A percentile compares a stretch with the other conserved stretches of the same genome.
Conservation (phyloP, 2,113 vertebrate species). For the Thamnophis sirtalis region DNA sequence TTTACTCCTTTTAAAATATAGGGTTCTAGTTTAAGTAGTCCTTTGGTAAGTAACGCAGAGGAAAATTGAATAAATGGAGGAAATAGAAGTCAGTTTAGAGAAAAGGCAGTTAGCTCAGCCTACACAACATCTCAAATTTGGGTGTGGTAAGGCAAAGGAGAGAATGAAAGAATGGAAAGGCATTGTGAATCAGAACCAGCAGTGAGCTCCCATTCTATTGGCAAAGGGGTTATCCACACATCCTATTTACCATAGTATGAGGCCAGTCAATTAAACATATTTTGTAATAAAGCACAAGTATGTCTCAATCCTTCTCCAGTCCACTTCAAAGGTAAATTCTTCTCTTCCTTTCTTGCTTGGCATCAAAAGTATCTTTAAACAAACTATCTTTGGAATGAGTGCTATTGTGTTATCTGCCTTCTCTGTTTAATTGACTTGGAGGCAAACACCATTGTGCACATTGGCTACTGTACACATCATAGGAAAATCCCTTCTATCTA, state of each 20-base stretch:
- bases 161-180: not conserved
- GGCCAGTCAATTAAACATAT: not conserved
- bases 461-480: not conserved
- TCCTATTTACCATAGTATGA: not conserved
- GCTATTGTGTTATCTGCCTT: not conserved
- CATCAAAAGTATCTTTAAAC: not conserved
- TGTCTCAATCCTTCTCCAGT: not conserved
- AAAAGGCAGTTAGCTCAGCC: not conserved
- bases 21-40: not conserved
- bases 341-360: not conserved
- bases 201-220: not conserved
- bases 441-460: not conserved
- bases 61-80: not conserved
- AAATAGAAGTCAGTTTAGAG: not conserved
- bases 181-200: not conserved
- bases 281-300: not conserved
- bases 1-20: not conserved
- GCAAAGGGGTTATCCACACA: not conserved
- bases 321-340: not conserved
- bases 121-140: not conserved
- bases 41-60: not conserved
- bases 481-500: not conserved
- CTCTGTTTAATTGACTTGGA: not conserved
- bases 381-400: not conserved
- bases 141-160: not conserved